Conservation (phyloP, 2,888 invertebrate genomes). For the Dasypogon diadema region DNA sequence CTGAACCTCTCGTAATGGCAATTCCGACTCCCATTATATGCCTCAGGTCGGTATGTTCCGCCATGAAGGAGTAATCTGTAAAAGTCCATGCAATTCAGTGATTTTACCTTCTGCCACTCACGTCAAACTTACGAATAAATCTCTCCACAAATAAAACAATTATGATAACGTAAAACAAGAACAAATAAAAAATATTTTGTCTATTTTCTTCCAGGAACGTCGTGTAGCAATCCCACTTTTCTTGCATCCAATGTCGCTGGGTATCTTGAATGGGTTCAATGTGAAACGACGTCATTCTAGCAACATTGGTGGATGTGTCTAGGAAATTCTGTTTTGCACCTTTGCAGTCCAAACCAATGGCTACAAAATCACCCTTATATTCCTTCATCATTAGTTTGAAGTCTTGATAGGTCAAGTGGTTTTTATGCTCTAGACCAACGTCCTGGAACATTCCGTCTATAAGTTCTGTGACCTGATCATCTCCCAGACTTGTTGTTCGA, state of each 20-base stretch:
- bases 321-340: slow-evolving; percentile 95
- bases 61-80: slow-evolving; percentile 94
- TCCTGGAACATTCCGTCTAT: slow-evolving; percentile 96
- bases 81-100: background rate
- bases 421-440: slow-evolving; percentile 90
- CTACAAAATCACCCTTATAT: slow-evolving; percentile 94
- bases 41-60: slow-evolving; percentile 92
- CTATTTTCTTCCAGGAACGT: slow-evolving; percentile 96
- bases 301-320: slow-evolving; percentile 94
- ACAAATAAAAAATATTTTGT: slow-evolving; percentile 95
- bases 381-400: slow-evolving; percentile 97
- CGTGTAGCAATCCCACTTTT: slow-evolving; percentile 88
- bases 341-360: slow-evolving; percentile 93
- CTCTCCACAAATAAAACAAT: slow-evolving; percentile 94
- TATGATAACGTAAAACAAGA: slow-evolving; percentile 94
- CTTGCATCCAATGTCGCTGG: slow-evolving; percentile 77
- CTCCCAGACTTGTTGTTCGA: slow-evolving; percentile 88
- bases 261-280: slow-evolving; percentile 84
- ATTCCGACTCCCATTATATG: slow-evolving; percentile 98
- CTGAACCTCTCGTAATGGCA: slow-evolving; percentile 93
- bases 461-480: slow-evolving; percentile 90
- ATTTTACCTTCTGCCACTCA: background rate
- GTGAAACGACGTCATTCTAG: slow-evolving; percentile 94
- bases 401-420: slow-evolving; percentile 89
- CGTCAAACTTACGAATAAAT: slow-evolving; percentile 85